phyloP scores from a whole-genome alignment of 2,888 invertebrate species.

The Hoplodrina blanda region DNA sequence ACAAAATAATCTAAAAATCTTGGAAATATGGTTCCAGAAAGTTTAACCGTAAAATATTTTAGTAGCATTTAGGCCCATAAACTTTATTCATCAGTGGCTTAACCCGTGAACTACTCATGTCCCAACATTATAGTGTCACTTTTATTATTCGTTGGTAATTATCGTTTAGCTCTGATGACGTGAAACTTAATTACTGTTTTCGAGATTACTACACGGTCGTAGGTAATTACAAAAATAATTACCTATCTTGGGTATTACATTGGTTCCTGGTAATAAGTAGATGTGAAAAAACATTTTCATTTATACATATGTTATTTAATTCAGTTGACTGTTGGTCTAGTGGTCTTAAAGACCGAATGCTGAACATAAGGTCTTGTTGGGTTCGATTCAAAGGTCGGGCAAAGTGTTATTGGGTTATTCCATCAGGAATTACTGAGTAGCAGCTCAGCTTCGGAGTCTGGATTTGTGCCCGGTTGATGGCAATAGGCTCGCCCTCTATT shows the following conservation, averaged over 20 bases:
- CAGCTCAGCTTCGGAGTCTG: too few species aligned
- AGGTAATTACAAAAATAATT: too few species aligned
- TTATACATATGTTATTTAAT: too few species aligned
- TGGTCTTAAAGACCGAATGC: too few species aligned
- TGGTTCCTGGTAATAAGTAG: neutral
- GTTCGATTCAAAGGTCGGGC: too few species aligned
- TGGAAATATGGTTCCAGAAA: slow-evolving; percentile 6
- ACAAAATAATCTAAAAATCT: slow-evolving; percentile 38
- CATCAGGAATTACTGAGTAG: too few species aligned
- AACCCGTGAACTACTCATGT: slow-evolving; percentile 2
- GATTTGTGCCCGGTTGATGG: too few species aligned
- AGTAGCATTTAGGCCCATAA: slow-evolving; percentile 10
- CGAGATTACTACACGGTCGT: slow-evolving; percentile 5
- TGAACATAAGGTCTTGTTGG: too few species aligned
- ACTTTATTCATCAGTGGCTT: slow-evolving; percentile 25
- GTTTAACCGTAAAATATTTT: slow-evolving; percentile 25
- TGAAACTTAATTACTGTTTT: slow-evolving; percentile 25
- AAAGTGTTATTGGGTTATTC: too few species aligned
- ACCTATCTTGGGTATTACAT: neutral
- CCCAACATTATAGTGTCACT: neutral
- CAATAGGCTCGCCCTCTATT: too few species aligned
- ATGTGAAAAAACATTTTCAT: too few species aligned
- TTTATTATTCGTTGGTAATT: neutral
- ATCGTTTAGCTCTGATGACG: neutral
- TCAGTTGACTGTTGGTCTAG: too few species aligned